Evolutionary conservation across 1,140 invertebrate species (phyloP).

Genomic region (Drosophila littoralis): DNA sequence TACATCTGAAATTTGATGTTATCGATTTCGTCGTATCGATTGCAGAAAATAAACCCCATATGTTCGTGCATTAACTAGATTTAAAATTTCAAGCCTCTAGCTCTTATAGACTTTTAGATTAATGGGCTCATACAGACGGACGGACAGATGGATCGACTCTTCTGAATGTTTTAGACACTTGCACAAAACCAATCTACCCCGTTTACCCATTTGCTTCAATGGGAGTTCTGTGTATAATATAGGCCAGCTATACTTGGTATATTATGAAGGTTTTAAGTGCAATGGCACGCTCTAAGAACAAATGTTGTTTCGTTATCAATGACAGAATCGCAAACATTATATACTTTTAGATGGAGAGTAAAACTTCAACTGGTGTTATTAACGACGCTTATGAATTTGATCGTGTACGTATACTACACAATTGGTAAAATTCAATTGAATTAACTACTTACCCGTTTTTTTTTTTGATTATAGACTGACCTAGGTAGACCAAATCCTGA

Average conservation of each 20-base stretch:
- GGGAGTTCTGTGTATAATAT: neutral
- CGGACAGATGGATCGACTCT: too few relatives aligned
- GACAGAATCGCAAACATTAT: slow-evolving; percentile 7
- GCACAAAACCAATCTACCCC: too few relatives aligned
- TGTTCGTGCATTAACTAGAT: too few relatives aligned
- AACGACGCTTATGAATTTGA: slow-evolving; percentile 67
- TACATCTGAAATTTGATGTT: too few relatives aligned
- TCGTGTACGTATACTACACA: slow-evolving; percentile 46
- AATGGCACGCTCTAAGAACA: neutral
- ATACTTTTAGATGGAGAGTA: slow-evolving; percentile 59
- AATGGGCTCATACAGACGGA: too few relatives aligned
- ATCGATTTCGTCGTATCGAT: too few relatives aligned
- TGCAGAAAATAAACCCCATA: too few relatives aligned
- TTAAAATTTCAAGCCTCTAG: too few relatives aligned
- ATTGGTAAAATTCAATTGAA: neutral
- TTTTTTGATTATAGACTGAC: slow-evolving; percentile 5
- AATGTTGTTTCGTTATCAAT: slow-evolving; percentile 9
- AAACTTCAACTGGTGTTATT: slow-evolving; percentile 28
- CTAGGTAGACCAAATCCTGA: slow-evolving; percentile 1
- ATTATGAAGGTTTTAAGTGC: neutral
- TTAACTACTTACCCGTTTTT: neutral
- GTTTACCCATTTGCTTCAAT: too few relatives aligned
- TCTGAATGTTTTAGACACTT: too few relatives aligned
- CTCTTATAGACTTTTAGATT: too few relatives aligned
- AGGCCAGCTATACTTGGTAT: neutral